Percentiles rank a stretch among this genome's conserved stretches.
These are phyloP conservation scores for Turdus rufiventris DNA, from an alignment of 2,113 vertebrate genomes.

Conservation along the genomic window DNA sequence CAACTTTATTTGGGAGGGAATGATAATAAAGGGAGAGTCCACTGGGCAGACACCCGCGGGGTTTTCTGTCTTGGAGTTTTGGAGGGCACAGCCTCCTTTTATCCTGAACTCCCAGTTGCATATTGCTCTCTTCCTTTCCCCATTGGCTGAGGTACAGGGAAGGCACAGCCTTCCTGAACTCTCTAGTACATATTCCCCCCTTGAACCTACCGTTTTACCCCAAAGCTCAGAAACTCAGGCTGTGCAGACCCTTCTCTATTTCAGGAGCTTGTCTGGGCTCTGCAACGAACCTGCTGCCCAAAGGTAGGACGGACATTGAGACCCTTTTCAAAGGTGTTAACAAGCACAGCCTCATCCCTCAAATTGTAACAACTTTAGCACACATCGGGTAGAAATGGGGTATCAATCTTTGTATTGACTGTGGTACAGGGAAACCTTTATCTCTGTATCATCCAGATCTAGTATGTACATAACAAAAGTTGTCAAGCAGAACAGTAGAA, in stretches of 20 bases:
- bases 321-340: neutral
- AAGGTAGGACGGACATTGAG: neutral
- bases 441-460: neutral
- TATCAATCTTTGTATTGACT: neutral
- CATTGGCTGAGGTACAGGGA: neutral
- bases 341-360: neutral
- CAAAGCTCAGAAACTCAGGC: neutral
- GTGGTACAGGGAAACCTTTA: neutral
- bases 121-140: neutral
- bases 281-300: neutral
- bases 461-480: neutral
- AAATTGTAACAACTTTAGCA: neutral
- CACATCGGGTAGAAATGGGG: neutral
- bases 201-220: neutral
- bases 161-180: neutral
- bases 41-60: fast-evolving
- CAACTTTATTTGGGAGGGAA: neutral
- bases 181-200: no score
- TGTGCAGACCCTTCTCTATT: neutral
- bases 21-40: neutral
- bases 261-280: neutral
- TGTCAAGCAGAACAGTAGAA: neutral
- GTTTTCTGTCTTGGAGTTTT: neutral
- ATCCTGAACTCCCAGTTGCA: fast-evolving
- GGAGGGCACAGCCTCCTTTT: neutral